Evolutionary conservation across 2,113 vertebrate species (phyloP).

Genomic region (Suricata suricatta): DNA sequence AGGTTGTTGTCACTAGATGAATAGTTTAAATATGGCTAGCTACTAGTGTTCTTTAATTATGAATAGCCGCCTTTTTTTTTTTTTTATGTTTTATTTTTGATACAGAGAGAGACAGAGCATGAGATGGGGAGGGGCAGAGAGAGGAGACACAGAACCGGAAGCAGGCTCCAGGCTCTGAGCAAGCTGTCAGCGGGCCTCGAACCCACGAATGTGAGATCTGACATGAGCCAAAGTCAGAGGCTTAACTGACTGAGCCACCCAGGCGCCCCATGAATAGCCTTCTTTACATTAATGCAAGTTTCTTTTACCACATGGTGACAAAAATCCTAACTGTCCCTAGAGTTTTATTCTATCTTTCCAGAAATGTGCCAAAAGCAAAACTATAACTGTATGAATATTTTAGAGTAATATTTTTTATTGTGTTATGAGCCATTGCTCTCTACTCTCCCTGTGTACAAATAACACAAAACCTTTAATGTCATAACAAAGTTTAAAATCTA

Average conservation of each 20-base stretch:
- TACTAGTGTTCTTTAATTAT: slow-evolving; percentile 58
- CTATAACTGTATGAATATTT: slow-evolving; percentile 34
- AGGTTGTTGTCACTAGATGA: neutral
- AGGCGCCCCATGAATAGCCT: neutral
- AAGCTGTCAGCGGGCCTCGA: too few relatives aligned
- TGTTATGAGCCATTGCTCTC: slow-evolving; percentile 1
- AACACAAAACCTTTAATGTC: neutral
- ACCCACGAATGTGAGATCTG: too few relatives aligned
- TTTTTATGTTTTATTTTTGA: too few relatives aligned
- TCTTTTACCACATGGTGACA: neutral
- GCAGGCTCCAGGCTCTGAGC: too few relatives aligned
- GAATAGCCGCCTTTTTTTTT: too few relatives aligned
- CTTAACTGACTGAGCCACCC: too few relatives aligned
- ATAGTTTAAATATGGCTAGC: slow-evolving; percentile 50
- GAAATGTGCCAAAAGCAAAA: slow-evolving; percentile 75
- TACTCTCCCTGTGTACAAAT: slow-evolving; percentile 12
- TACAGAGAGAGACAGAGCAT: too few relatives aligned
- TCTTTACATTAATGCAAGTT: neutral
- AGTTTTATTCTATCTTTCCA: slow-evolving; percentile 49
- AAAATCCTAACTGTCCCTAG: neutral
- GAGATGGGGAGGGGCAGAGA: too few relatives aligned
- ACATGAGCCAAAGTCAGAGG: too few relatives aligned
- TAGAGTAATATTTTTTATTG: slow-evolving; percentile 63
- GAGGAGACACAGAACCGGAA: too few relatives aligned
- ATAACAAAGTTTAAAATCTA: slow-evolving; percentile 20